A percentile compares a stretch with the other conserved stretches of the same genome.
phyloP scores from a whole-genome alignment of 2,113 vertebrate genomes.

The Apus apus region DNA sequence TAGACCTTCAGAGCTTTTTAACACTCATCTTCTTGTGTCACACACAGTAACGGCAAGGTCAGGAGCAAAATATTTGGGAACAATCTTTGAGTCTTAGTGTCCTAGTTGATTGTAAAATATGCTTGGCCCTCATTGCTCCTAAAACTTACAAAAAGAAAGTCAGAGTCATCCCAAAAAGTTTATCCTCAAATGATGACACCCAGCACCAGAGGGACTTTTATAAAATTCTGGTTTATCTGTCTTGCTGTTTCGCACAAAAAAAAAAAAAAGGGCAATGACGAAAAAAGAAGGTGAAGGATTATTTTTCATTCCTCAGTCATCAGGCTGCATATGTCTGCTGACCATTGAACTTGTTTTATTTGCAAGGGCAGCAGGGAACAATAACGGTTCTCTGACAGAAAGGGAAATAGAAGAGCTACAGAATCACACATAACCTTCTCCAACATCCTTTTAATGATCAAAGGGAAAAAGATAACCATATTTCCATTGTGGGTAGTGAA shows the following conservation, averaged over 20 bases:
- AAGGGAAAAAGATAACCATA: constrained; percentile 26
- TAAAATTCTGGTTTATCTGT: neutral
- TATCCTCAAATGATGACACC: neutral
- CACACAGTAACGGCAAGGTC: neutral
- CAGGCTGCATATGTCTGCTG: neutral
- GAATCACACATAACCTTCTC: neutral
- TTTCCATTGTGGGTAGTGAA: neutral
- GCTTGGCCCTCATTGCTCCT: neutral
- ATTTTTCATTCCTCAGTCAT: constrained; percentile 9
- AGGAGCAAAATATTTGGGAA: neutral
- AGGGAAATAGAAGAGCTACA: constrained; percentile 21
- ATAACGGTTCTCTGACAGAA: neutral
- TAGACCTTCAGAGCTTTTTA: neutral
- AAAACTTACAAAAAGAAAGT: neutral
- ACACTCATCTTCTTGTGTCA: neutral
- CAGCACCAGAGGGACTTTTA: neutral
- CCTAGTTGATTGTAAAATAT: neutral
- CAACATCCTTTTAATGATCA: neutral
- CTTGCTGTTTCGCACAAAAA: neutral
- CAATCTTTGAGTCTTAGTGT: neutral
- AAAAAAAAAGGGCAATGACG: neutral
- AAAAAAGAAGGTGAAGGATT: neutral
- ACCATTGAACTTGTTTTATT: neutral
- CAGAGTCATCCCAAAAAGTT: neutral
- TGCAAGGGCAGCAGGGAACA: constrained; percentile 19